Conservation (phyloP, 2,797 vertebrate species). For the Balearica regulorum region DNA sequence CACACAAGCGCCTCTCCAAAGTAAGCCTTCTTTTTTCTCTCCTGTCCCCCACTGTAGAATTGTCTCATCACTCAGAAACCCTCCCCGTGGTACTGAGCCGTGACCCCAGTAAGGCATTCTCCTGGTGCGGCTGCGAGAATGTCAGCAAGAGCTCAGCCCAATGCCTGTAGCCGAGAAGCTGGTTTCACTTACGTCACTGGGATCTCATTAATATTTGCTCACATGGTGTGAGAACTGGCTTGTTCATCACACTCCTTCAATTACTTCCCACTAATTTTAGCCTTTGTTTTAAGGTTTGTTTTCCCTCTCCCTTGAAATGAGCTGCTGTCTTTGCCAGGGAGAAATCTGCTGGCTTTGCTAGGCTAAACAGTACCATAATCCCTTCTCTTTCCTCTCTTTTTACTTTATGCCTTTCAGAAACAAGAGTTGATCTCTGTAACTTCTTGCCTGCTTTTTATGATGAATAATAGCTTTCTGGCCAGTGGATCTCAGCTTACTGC, state of each 20-base stretch:
- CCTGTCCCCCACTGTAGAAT: constrained; percentile 43
- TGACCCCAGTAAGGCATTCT: constrained; percentile 35
- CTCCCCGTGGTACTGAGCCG: background rate
- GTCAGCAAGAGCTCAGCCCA: constrained; percentile 44
- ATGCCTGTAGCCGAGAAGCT: constrained; percentile 61
- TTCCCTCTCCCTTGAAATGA: background rate
- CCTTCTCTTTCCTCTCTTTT: background rate
- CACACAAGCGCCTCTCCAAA: constrained; percentile 99
- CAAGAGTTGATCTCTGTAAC: background rate
- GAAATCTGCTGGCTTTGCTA: background rate
- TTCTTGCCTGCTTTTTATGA: background rate
- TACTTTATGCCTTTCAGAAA: background rate
- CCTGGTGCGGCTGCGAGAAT: constrained; percentile 37
- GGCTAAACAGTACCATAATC: background rate
- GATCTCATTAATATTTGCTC: constrained; percentile 31
- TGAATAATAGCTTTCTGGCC: background rate
- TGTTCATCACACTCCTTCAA: background rate
- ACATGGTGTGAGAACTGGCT: constrained; percentile 26
- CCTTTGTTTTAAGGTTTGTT: background rate
- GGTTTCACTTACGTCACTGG: constrained; percentile 56
- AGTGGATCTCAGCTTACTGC: background rate
- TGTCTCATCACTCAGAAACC: constrained; percentile 54
- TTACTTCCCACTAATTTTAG: background rate
- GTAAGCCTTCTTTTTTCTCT: constrained; percentile 83
- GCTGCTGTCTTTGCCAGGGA: background rate